Base-by-base conservation (phyloP, 2,888 invertebrate genomes). In the Acanthococcus lagerstroemiae region DNA sequence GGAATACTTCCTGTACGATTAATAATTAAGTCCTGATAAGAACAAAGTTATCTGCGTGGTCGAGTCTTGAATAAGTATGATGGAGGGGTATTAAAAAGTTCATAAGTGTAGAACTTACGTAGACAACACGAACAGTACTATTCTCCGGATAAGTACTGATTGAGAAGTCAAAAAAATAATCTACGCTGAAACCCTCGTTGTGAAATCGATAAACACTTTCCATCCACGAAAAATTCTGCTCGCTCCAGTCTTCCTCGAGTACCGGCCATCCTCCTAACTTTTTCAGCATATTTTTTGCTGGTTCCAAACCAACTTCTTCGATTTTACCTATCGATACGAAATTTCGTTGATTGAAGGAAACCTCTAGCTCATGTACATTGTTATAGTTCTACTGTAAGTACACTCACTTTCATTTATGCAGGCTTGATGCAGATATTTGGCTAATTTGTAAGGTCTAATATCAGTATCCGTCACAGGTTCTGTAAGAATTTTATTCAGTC, bases 201-300 rank as follows among this genome's bases (percentile, higher is more conserved):
- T 91, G 82, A 79, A 91, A 91, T 69, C 83, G 85, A 78, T 89
- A 90, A 6, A 91, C 87, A 0, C 88, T 85, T 70, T 86, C 80
- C 72, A 84, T 85, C 94, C 94, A 94, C 69, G 84, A 81, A 79
- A 90, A 94, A 12, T 78, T 76, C 0, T 76, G 76, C 2, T 83
- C 83, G 70, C 84, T 81, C 93, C 93, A 94, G 27, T 83, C 80
- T 0, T 87, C 91, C 70, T 87, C 86, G 44, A 94, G 78, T n/a
- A 90, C 87, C 0, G 96, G 95, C 95, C 95, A 96, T 3, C 94
- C 94, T 0, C 95, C 95, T 24, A 95, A 80, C 15, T 82, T 79
- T 44, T 81, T 80, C 63, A 95, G 77, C 74, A 92, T 84, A 0
- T 81, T 78, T 65, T 82, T 76, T 45, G 95, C 81, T 0, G 94